Evolutionary conservation across 2,888 invertebrate genomes (phyloP).

Genomic region (Ceramica pisi): DNA sequence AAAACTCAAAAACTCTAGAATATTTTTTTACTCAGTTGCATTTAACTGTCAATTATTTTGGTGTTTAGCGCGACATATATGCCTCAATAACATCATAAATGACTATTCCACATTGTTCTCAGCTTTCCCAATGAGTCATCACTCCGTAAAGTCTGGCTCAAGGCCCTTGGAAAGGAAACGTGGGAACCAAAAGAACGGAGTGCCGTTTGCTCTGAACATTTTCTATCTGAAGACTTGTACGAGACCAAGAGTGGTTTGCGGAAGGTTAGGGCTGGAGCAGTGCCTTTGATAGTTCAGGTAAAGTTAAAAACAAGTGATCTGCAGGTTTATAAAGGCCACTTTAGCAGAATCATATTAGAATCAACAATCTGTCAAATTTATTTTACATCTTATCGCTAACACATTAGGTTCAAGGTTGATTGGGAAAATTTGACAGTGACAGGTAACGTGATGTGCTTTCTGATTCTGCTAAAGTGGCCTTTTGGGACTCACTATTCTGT

Average conservation of each 20-base stretch:
- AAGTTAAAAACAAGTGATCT: not conserved
- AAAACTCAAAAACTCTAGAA: not conserved
- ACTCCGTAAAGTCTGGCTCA: conserved; percentile 78
- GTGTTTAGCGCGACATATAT: not conserved
- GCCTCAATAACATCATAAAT: too few relatives aligned
- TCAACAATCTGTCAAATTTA: too few relatives aligned
- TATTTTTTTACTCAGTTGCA: not conserved
- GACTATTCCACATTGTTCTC: conserved; percentile 28
- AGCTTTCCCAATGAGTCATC: conserved; percentile 79
- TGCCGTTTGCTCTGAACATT: conserved; percentile 82
- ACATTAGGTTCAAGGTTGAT: too few relatives aligned
- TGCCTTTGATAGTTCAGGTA: conserved; percentile 78
- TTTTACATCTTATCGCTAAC: too few relatives aligned
- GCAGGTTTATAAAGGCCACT: too few relatives aligned
- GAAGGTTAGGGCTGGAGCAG: conserved; percentile 78
- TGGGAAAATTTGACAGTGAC: too few relatives aligned
- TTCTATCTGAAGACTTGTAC: conserved; percentile 79
- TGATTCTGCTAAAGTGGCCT: too few relatives aligned
- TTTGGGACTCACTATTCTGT: too few relatives aligned
- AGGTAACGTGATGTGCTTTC: too few relatives aligned
- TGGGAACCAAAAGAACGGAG: conserved; percentile 79
- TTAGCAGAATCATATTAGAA: too few relatives aligned
- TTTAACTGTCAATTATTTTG: not conserved
- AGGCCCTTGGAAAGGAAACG: conserved; percentile 73
- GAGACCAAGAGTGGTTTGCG: conserved; percentile 78